Evolutionary conservation across 1,140 invertebrate genomes (phyloP).

Genomic region (Lucilia cuprina): DNA sequence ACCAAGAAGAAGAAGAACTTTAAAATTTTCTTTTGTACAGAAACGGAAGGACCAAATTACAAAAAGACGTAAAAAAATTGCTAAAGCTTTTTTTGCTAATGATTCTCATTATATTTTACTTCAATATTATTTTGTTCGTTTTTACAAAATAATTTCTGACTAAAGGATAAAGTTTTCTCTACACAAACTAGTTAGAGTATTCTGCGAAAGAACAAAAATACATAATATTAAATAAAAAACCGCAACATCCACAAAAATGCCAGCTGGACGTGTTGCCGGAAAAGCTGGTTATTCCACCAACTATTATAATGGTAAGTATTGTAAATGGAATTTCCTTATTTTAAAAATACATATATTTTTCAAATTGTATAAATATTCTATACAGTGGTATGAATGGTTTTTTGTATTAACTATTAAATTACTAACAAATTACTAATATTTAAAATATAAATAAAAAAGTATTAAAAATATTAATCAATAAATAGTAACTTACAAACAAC

Average conservation of each 20-base stretch:
- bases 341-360: background rate
- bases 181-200: background rate
- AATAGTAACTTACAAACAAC: too few species aligned
- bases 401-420: background rate
- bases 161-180: background rate
- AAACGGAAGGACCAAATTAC: background rate
- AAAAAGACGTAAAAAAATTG: background rate
- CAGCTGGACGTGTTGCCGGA: conserved; percentile 72
- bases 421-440: too few species aligned
- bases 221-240: background rate
- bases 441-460: too few species aligned
- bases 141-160: background rate
- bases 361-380: background rate
- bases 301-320: conserved; percentile 70
- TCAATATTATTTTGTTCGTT: background rate
- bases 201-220: background rate
- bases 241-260: conserved; percentile 49
- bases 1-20: too few species aligned
- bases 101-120: background rate
- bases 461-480: too few species aligned
- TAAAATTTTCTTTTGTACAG: background rate
- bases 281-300: conserved; percentile 76
- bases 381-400: background rate
- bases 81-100: background rate
- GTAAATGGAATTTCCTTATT: background rate